These are phyloP conservation scores for Corydoras sp. DNA, from an alignment of 2,113 vertebrate species.

Conservation along the genomic window DNA sequence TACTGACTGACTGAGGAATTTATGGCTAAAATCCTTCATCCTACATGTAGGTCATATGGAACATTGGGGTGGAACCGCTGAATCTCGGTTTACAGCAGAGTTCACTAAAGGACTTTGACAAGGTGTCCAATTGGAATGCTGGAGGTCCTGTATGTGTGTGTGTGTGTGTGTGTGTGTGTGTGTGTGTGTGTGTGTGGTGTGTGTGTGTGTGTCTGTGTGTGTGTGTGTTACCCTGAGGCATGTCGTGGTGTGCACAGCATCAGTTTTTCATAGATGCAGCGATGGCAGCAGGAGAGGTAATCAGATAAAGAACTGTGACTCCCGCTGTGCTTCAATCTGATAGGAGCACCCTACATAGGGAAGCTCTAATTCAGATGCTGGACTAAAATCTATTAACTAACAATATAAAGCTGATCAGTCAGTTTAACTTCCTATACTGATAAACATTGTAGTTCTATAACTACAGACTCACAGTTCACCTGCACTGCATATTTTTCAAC, in stretches of 20 bases:
- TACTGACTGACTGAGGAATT: too few species aligned
- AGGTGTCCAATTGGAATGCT: constrained; percentile 4
- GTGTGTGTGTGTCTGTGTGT: not conserved
- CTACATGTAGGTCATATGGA: too few species aligned
- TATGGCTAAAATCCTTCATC: too few species aligned
- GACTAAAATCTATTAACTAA: too few species aligned
- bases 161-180: constrained; percentile 17
- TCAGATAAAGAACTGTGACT: not conserved
- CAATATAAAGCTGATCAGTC: too few species aligned
- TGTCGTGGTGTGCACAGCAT: not conserved
- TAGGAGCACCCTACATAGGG: not conserved
- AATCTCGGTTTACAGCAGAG: not conserved
- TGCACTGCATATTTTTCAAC: too few species aligned
- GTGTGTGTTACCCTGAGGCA: not conserved
- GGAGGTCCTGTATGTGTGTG: constrained; percentile 44
- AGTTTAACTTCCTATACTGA: too few species aligned
- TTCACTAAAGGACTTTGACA: not conserved
- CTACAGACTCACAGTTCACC: too few species aligned
- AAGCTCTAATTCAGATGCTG: too few species aligned
- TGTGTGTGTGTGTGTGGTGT: constrained; percentile 22
- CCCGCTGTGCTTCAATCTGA: not conserved
- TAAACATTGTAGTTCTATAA: too few species aligned
- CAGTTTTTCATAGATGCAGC: not conserved
- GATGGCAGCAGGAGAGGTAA: not conserved
- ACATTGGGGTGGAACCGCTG: not conserved